These are phyloP conservation scores for Colossoma macropomum DNA, from an alignment of 2,113 vertebrate genomes.

Conservation along the genomic window DNA sequence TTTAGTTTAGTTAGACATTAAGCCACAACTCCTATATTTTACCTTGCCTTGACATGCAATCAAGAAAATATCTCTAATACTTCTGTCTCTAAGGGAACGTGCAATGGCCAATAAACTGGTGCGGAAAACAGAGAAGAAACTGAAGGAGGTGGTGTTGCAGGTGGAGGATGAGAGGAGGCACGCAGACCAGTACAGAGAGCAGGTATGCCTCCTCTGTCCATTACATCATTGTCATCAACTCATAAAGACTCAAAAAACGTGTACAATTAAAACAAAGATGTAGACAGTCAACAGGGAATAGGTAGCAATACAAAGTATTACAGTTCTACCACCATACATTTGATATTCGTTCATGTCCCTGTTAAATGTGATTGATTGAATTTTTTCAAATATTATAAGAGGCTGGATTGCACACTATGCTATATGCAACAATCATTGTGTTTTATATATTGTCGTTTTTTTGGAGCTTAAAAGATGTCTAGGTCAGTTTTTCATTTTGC, in stretches of 20 bases:
- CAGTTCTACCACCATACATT: neutral
- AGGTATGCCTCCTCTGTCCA: conserved; percentile 36
- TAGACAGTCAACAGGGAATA: neutral
- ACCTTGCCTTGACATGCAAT: too few species aligned
- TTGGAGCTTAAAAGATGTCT: too few species aligned
- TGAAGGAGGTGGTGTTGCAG: conserved; percentile 90
- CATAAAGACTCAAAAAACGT: neutral
- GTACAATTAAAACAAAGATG: neutral
- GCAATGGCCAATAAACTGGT: conserved; percentile 85
- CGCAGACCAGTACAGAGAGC: conserved; percentile 88
- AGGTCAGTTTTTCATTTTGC: neutral
- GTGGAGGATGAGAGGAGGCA: conserved; percentile 89
- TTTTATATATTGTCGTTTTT: neutral
- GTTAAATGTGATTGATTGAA: too few species aligned
- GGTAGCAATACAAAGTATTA: too few species aligned
- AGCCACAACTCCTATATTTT: neutral
- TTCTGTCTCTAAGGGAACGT: conserved; percentile 78
- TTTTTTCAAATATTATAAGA: neutral
- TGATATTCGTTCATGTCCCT: neutral
- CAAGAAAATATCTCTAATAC: too few species aligned
- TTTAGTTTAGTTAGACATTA: too few species aligned
- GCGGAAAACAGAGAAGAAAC: conserved; percentile 88
- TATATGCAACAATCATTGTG: neutral
- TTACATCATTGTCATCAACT: neutral
- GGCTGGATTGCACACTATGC: neutral